phyloP scores from a whole-genome alignment of 1,140 invertebrate species.

The Homalodisca vitripennis region DNA sequence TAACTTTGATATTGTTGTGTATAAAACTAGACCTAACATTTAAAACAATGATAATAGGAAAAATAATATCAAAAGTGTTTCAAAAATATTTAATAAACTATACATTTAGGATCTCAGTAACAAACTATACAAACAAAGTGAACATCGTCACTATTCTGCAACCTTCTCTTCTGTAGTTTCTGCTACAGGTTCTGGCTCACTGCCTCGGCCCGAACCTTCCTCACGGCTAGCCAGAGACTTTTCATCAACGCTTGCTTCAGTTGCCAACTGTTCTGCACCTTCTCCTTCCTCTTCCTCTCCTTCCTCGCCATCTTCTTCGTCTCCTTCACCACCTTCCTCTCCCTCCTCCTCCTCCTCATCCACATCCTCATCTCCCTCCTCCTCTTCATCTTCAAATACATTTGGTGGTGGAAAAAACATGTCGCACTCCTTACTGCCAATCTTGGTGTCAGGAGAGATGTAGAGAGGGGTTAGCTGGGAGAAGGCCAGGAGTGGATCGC shows the following conservation, averaged over 20 bases:
- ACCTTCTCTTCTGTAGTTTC: not conserved
- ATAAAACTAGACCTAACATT: not conserved
- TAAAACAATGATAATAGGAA: too few species aligned
- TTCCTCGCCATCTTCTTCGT: conserved; percentile 22
- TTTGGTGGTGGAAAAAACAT: conserved; percentile 43
- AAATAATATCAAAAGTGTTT: too few species aligned
- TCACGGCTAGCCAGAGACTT: not conserved
- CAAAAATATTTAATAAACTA: too few species aligned
- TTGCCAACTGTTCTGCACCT: not conserved
- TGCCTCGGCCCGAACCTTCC: not conserved
- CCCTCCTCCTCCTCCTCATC: conserved; percentile 8
- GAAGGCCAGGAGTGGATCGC: conserved; percentile 41
- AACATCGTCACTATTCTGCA: not conserved
- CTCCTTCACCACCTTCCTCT: not conserved
- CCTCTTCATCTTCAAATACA: too few species aligned
- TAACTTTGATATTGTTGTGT: not conserved
- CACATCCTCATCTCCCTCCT: conserved; percentile 15
- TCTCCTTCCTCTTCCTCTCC: not conserved
- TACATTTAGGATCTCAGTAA: too few species aligned
- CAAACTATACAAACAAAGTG: too few species aligned
- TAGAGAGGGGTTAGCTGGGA: conserved; percentile 42
- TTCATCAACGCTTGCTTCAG: not conserved
- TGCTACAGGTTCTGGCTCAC: not conserved
- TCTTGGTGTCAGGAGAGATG: conserved; percentile 39
- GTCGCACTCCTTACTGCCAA: conserved; percentile 40